These are phyloP conservation scores for Eilema caniola DNA, from an alignment of 2,888 invertebrate genomes.

Conservation along the genomic window DNA sequence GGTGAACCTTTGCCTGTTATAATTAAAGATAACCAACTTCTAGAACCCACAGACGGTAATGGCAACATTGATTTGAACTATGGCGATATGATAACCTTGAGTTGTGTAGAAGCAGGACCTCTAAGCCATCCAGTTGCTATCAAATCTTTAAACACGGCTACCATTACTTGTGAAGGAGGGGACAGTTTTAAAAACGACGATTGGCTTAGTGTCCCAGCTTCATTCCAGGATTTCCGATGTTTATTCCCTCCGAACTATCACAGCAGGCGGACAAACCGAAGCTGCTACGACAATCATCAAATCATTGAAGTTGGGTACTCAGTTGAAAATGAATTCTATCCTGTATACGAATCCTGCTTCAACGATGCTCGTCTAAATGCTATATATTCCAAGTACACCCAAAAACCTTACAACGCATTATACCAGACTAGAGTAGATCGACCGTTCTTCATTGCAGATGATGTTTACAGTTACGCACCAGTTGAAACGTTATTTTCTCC, in stretches of 20 bases:
- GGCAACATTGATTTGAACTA: conserved; percentile 68
- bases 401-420: conserved; percentile 76
- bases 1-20: conserved; percentile 73
- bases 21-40: conserved; percentile 63
- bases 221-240: conserved; percentile 68
- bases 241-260: conserved; percentile 60
- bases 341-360: conserved; percentile 78
- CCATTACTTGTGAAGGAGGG: conserved; percentile 67
- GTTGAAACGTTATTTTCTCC: conserved; percentile 73
- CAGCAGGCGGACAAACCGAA: conserved; percentile 66
- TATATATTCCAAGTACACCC: conserved; percentile 76
- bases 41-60: conserved; percentile 70
- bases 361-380: conserved; percentile 62
- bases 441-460: conserved; percentile 71
- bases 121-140: conserved; percentile 66
- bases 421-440: conserved; percentile 74
- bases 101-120: conserved; percentile 66
- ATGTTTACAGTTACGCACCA: conserved; percentile 61
- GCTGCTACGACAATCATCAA: conserved; percentile 65
- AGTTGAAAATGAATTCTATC: conserved; percentile 65
- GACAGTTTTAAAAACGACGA: conserved; percentile 69
- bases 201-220: conserved; percentile 66
- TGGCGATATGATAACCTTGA: conserved; percentile 70
- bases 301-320: conserved; percentile 77
- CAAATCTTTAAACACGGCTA: conserved; percentile 54